These are phyloP conservation scores for Prunella strophiata DNA, from an alignment of 2,797 vertebrate genomes.

Conservation along the genomic window DNA sequence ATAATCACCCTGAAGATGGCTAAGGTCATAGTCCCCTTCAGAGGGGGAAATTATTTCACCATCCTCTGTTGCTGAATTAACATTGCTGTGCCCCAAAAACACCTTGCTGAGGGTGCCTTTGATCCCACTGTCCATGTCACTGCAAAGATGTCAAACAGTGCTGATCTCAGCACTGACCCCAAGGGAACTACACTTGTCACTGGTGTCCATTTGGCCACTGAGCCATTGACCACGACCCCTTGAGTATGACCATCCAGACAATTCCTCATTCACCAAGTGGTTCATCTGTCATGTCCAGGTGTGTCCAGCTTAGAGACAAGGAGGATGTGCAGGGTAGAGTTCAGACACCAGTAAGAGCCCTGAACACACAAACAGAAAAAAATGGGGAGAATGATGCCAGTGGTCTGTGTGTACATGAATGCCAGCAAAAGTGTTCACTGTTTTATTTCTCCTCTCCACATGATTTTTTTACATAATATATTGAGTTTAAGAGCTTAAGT, in stretches of 20 bases:
- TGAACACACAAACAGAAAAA: not conserved
- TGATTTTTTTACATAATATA: not conserved
- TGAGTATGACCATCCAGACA: not conserved
- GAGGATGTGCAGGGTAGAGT: not conserved
- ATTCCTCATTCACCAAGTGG: not conserved
- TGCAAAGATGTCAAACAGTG: not conserved
- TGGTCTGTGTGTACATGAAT: too few relatives aligned
- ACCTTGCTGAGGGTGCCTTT: not conserved
- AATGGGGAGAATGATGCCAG: fast-evolving
- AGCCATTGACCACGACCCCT: fast-evolving
- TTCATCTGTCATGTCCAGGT: not conserved
- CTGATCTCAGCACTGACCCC: not conserved
- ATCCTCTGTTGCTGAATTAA: not conserved
- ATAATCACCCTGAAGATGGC: not conserved
- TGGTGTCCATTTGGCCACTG: not conserved
- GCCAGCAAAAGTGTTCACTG: not conserved
- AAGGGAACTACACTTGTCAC: not conserved
- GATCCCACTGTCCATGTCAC: not conserved
- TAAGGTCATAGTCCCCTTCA: not conserved
- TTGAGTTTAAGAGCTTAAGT: not conserved
- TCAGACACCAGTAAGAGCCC: not conserved
- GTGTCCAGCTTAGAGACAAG: not conserved
- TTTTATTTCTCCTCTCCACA: not conserved
- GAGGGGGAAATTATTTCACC: not conserved
- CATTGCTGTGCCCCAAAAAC: not conserved